Base-by-base conservation (phyloP, 2,113 vertebrate species). In the Oreochromis aureus region DNA sequence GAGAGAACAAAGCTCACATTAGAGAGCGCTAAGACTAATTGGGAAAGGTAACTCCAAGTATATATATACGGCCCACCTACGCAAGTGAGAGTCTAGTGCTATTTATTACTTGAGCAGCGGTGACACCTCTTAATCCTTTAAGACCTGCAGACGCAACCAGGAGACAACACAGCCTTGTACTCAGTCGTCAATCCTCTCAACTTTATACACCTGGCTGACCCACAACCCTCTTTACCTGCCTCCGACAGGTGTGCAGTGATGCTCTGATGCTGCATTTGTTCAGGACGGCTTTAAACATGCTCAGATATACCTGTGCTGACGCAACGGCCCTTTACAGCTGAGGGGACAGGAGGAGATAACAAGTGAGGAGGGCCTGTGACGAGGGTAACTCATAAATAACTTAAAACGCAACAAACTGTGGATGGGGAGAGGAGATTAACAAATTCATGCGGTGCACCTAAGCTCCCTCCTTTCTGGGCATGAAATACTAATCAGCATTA, bases 71-170 rank as follows among this genome's bases (percentile, higher is more conserved):
- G 89, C 51, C n/a, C 15, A 85, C 89, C 93, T 95, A 94, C 92
- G 93, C 94, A 96, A 90, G 91, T 92, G 1, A 83, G 76, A 87
- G 79, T 89, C 87, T 82, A 4, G 18, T 36, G 44, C 89, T 87
- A 93, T 89, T 94, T 94, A 93, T 93, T 91, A 18, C 54, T n/a
- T 27, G 5, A 32, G 22, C 13, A 16, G 83, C 3, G 27, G 27
- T 85, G 88, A 86, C 59, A 41, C 46, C 19, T 5, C 10, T 0
- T 95, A 95, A 95, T 92, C 94, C 87, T 84, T 88, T 95, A 94
- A 94, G 83, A 85, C 87, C 82, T 5, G 10, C 55, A 84, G 84
- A 91, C 76, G 93, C 93, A 89, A 87, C 61, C 10, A 18, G 36
- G 54, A 79, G 83, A 79, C 71, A 12, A 85, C 10, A 27, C 2